phyloP scores from a whole-genome alignment of 2,113 vertebrate species.

The Phocoena phocoena region DNA sequence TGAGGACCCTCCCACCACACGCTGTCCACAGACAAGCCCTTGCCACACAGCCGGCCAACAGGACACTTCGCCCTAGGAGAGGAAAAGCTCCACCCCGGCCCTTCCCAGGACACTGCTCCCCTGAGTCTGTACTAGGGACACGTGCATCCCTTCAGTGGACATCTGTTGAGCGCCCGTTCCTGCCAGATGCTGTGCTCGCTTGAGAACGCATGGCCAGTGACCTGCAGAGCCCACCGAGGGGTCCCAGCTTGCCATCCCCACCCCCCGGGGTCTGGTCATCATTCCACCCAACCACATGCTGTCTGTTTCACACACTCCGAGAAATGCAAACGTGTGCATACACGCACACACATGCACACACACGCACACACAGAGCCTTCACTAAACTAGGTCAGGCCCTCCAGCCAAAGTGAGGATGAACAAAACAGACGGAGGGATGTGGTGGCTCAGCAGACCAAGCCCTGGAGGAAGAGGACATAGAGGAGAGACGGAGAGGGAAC shows the following conservation, averaged over 20 bases:
- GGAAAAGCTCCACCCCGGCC: neutral
- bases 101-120: neutral
- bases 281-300: neutral
- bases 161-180: neutral
- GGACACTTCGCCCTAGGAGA: neutral
- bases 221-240: neutral
- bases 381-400: constrained; percentile 61
- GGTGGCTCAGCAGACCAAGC: neutral
- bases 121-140: neutral
- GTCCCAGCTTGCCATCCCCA: neutral
- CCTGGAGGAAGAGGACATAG: neutral
- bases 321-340: neutral
- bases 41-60: neutral
- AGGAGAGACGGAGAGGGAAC: neutral
- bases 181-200: neutral
- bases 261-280: neutral
- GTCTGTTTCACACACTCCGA: neutral
- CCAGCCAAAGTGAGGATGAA: neutral
- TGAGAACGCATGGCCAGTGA: neutral
- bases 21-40: neutral
- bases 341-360: rapidly evolving
- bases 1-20: neutral
- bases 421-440: neutral
- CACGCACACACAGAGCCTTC: neutral
- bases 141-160: rapidly evolving